Evolutionary conservation across 1,140 invertebrate genomes (phyloP).

Genomic region (Cydia pomonella): DNA sequence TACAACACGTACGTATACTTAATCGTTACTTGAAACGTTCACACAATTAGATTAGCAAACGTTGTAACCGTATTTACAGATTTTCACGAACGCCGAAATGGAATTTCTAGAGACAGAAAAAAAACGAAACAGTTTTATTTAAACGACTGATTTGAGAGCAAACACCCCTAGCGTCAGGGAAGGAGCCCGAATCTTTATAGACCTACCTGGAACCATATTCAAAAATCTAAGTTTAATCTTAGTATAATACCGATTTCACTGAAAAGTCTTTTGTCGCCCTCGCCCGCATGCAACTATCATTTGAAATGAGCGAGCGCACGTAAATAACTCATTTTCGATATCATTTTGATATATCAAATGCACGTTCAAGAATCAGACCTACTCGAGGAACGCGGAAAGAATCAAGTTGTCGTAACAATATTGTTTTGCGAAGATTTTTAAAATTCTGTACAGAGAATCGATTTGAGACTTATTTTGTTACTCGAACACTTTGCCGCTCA

Average conservation of each 20-base stretch:
- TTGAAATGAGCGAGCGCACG: not conserved
- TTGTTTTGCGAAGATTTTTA: not conserved
- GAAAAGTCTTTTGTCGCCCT: not conserved
- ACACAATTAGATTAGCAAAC: constrained; percentile 61
- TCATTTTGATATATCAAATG: not conserved
- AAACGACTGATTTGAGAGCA: constrained; percentile 77
- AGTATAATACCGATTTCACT: not conserved
- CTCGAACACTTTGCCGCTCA: not conserved
- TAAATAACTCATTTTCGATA: not conserved
- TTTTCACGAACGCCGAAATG: constrained; percentile 63
- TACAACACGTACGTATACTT: not conserved
- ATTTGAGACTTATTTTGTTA: not conserved
- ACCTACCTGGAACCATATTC: constrained; percentile 34
- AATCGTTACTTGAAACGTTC: constrained; percentile 36
- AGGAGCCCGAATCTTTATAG: constrained; percentile 61
- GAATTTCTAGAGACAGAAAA: constrained; percentile 63
- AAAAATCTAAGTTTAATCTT: not conserved
- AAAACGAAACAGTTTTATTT: constrained; percentile 75
- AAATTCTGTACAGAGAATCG: not conserved
- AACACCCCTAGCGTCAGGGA: constrained; percentile 61
- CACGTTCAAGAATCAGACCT: not conserved
- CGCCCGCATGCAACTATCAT: not conserved
- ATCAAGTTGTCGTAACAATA: constrained; percentile 31
- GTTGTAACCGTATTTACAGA: constrained; percentile 61
- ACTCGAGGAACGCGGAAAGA: not conserved